These are phyloP conservation scores for Ptiloglossa arizonensis DNA, from an alignment of 1,140 invertebrate species.

Conservation along the genomic window DNA sequence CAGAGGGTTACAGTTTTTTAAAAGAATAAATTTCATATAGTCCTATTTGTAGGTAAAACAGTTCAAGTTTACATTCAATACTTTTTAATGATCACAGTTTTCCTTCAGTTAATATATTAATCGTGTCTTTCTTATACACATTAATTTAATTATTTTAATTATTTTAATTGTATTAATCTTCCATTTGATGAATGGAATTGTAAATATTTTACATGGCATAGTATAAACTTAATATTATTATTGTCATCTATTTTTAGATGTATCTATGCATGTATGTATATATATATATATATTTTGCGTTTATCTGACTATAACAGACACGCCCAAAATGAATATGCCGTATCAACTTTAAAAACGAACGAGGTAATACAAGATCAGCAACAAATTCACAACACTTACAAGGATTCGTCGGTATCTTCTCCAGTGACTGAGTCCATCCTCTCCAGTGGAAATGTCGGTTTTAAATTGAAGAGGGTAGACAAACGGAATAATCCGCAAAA, in stretches of 20 bases:
- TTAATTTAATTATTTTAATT: no score
- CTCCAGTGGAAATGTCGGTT: constrained; percentile 68
- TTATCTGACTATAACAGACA: constrained; percentile 27
- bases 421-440: constrained; percentile 53
- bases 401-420: constrained; percentile 32
- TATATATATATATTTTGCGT: not conserved
- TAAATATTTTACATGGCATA: no score
- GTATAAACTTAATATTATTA: no score
- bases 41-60: not conserved
- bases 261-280: no score
- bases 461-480: constrained; percentile 87
- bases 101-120: no score
- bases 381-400: constrained; percentile 37
- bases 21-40: not conserved
- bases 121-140: no score
- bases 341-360: constrained; percentile 64
- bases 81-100: no score
- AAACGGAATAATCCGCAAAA: constrained; percentile 81
- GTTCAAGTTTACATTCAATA: not conserved
- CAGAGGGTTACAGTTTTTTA: not conserved
- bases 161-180: no score
- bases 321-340: constrained; percentile 75
- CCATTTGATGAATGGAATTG: no score
- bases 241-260: no score
- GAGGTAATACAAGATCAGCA: constrained; percentile 43